Evolutionary conservation across 2,888 invertebrate species (phyloP), one percentile per base, ranked within the genome.

Genomic region (Cartodere bifasciata): DNA sequence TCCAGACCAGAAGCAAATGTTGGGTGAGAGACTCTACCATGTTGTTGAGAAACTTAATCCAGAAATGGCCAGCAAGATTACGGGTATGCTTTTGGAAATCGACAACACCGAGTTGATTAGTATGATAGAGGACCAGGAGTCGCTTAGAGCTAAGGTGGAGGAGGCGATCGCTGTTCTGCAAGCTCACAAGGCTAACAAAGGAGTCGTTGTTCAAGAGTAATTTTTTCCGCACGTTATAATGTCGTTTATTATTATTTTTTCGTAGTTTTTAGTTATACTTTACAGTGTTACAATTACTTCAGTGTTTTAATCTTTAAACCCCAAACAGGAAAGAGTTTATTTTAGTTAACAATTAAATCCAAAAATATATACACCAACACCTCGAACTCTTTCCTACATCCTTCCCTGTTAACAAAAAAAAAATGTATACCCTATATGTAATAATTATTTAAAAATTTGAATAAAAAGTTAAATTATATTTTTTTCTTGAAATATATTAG

Each of bases 41-140:
- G 75, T 94, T 44, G 94, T 97, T 59, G 81, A 87, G 58, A 72
- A 81, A 48, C 88, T 92, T 83, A 86, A 94, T 62, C 82, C 88
- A 16, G 77, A 83, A 35, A 70, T 91, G 49, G 92, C 95, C 44
- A 95, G 95, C 29, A 97, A 97, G 64, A 94, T 98, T 46, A 97
- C 97, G 39, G 97, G 97, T 49, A 95, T 95, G 95, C 71, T 97
- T 62, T 65, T 97, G 51, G 97, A 98, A 64, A 97, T 97, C 55
- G 97, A 98, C 65, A 94, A 94, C 63, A 84, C 91, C 5, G 97
- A 97, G 61, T 66, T 97, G 47, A 70, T 97, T 46, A 91, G 92
- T 64, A 92, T 97, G 91, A 70, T 97, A 52, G 94, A 94, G 59
- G 50, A 53, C 37, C 80, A 80, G 48, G 92, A 92, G 53, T 87